Evolutionary conservation across 2,797 vertebrate genomes (phyloP), one percentile per base, ranked within the genome.

Genomic region (Vireo griseus): DNA sequence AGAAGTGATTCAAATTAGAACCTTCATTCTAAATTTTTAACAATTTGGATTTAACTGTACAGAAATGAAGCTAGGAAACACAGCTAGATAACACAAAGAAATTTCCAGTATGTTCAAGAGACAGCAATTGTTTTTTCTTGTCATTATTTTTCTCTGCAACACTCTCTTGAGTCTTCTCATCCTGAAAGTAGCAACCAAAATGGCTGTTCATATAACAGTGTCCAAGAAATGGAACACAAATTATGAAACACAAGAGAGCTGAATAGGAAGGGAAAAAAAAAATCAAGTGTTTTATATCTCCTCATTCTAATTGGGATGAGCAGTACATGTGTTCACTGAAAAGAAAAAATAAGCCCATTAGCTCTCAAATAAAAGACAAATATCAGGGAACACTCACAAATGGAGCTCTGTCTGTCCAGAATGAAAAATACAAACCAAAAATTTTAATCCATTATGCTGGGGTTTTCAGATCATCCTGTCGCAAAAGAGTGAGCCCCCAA

Each of bases 281-380:
- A 65, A 87, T 82, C 42, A 71, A 93, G 50, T 88, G 90, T 47
- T 96, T 90, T 90, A 40, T 63, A 92, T 68, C 87, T 86, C 91
- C 59, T 67, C 57, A 33, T 91, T 95, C 91, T 94, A 94, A 96
- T 90, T 91, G 72, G 88, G 91, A 85, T 80, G 94, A 96, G 58
- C 75, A 95, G 76, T 81, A 95, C 62, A 79, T 76, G 74, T 51
- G 91, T 72, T 90, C 84, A 92, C 11, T 93, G 57, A 80, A 86
- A 91, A 88, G 61, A 85, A 61, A 96, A 94, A 97, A 88, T 89
- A 96, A 92, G 79, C 63, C 90, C 92, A 90, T 95, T 92, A 96
- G 62, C 66, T 90, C 88, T 71, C 72, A 78, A 88, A 94, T 83
- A 85, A 83, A 80, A 69, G 51, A 83, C 85, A 88, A 91, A 52